These are phyloP conservation scores for Pseudomyrmex flavicornis DNA, from an alignment of 1,140 invertebrate species.

Conservation along the genomic window DNA sequence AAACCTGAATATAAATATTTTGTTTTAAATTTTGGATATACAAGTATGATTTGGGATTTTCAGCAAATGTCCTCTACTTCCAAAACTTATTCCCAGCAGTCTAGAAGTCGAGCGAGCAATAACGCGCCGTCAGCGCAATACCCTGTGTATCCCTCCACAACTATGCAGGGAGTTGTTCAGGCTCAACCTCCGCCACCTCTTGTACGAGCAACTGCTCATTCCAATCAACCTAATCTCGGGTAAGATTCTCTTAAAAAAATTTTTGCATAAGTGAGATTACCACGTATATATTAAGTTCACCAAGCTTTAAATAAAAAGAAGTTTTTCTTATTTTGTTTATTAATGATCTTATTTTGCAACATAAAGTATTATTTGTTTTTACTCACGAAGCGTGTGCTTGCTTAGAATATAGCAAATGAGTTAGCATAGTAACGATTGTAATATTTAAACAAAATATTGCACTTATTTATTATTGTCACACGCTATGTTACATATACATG, in stretches of 20 bases:
- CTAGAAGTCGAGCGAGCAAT: conserved; percentile 79
- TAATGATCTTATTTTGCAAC: conserved; percentile 49
- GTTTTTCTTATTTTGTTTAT: conserved; percentile 37
- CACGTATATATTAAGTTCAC: conserved; percentile 30
- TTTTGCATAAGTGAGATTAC: conserved; percentile 36
- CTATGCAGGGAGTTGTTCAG: conserved; percentile 83
- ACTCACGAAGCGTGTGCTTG: conserved; percentile 56
- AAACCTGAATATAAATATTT: not conserved
- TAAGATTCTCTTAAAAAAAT: conserved; percentile 71
- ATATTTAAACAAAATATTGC: conserved; percentile 29
- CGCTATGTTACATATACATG: not conserved
- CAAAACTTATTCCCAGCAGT: conserved; percentile 78
- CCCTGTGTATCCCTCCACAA: conserved; percentile 83
- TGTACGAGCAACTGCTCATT: conserved; percentile 84
- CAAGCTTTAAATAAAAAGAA: conserved; percentile 52
- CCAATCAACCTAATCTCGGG: conserved; percentile 84
- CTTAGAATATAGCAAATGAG: conserved; percentile 55
- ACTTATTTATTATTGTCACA: conserved; percentile 4
- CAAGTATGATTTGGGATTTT: conserved; percentile 61
- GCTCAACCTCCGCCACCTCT: conserved; percentile 87
- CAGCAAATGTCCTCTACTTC: conserved; percentile 77
- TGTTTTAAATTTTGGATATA: not conserved
- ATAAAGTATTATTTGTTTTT: conserved; percentile 29
- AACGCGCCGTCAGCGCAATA: conserved; percentile 82
- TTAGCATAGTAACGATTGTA: conserved; percentile 49